Conservation (phyloP, 2,113 vertebrate species). For the Haplochromis vanheusdeni region DNA sequence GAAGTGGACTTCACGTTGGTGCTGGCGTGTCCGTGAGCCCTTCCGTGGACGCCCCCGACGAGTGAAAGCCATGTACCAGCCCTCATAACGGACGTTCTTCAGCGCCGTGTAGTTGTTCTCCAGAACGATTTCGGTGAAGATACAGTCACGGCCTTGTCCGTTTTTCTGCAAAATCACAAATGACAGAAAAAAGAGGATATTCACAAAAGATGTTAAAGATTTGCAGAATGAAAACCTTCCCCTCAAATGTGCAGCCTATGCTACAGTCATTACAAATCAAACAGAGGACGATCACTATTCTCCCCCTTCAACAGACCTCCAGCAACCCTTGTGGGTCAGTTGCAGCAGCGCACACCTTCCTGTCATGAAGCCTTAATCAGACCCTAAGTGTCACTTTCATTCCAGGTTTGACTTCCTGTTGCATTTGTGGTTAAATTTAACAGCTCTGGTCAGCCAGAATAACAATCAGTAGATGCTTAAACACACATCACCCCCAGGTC, state of each 20-base stretch:
- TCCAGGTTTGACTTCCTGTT: neutral
- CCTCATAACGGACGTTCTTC: slow-evolving; percentile 90
- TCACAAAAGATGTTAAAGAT: neutral
- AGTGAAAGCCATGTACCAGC: slow-evolving; percentile 99
- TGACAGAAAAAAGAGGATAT: neutral
- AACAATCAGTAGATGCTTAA: neutral
- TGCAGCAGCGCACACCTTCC: neutral
- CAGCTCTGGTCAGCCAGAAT: neutral
- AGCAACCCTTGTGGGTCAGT: slow-evolving; percentile 20
- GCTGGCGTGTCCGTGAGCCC: slow-evolving; percentile 94
- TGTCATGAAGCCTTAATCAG: slow-evolving; percentile 19
- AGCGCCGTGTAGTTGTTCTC: slow-evolving; percentile 99
- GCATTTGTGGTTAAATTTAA: neutral
- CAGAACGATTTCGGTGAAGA: slow-evolving; percentile 96
- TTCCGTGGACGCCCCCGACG: slow-evolving; percentile 90
- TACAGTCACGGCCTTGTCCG: slow-evolving; percentile 91
- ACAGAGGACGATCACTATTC: slow-evolving; percentile 48
- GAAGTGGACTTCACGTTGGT: slow-evolving; percentile 97
- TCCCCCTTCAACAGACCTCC: slow-evolving; percentile 56
- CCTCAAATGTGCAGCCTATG: slow-evolving; percentile 58
- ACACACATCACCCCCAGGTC: neutral
- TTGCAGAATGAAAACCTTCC: slow-evolving; percentile 3
- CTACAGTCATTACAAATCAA: slow-evolving; percentile 71
- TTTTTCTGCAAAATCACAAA: slow-evolving; percentile 75
- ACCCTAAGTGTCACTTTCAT: neutral